A percentile compares a stretch with the other conserved stretches of the same genome.
Evolutionary conservation across 37 sponge, comb jelly and placozoan species (phyloP).

Genomic region (Chondrilla cf. caribensis): DNA sequence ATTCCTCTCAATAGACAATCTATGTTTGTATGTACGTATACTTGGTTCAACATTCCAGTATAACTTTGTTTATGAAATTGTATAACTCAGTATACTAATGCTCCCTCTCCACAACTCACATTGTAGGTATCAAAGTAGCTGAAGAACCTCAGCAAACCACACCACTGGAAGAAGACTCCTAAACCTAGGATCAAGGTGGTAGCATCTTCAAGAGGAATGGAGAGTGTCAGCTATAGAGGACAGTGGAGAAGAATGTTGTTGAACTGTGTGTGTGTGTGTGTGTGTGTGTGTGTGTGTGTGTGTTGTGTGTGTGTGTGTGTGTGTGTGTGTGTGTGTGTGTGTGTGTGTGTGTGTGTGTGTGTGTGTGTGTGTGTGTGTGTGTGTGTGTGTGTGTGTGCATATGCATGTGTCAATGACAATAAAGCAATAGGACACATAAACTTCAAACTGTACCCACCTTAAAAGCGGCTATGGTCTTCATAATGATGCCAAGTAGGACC

Average conservation of each 20-base stretch:
- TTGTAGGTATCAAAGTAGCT: slow-evolving; percentile 94
- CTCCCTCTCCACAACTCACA: slow-evolving; percentile 46
- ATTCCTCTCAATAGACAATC: too few species aligned
- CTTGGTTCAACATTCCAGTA: too few species aligned
- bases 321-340: not conserved
- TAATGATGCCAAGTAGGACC: slow-evolving; percentile 55
- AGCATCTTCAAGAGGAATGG: slow-evolving; percentile 43
- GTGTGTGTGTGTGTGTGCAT: not conserved
- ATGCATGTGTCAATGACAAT: not conserved
- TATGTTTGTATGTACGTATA: too few species aligned
- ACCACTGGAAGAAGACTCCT: slow-evolving; percentile 76
- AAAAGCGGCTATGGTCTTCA: slow-evolving; percentile 32
- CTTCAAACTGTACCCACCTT: slow-evolving; percentile 16
- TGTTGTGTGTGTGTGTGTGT: not conserved
- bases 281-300: too few species aligned
- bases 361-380: too few species aligned
- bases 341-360: too few species aligned
- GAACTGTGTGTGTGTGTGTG: too few species aligned
- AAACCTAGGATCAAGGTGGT: slow-evolving; percentile 80
- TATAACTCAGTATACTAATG: too few species aligned
- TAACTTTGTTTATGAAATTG: too few species aligned
- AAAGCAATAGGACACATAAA: not conserved
- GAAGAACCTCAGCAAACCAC: slow-evolving; percentile 82
- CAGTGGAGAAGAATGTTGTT: not conserved
- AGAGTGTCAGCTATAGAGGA: not conserved